Evolutionary conservation across 2,797 vertebrate species (phyloP), one percentile per base, ranked within the genome.

Genomic region (Balearica regulorum): DNA sequence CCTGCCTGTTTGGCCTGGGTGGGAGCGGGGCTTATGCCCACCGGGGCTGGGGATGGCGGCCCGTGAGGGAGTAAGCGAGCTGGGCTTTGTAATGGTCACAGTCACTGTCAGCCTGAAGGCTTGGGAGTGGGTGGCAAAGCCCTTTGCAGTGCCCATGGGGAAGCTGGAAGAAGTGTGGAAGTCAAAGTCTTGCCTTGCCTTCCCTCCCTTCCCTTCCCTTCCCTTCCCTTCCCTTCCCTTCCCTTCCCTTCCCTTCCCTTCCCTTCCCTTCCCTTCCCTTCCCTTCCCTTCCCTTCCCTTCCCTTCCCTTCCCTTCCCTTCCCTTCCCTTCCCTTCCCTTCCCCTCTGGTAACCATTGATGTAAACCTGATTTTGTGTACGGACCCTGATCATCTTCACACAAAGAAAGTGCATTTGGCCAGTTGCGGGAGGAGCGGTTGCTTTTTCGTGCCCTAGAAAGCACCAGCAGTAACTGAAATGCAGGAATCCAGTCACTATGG

Each of bases 71-170:
- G 43, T 9, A 21, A 19, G 53, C 5, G 4, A 83, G 48, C 0
- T 5, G 41, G 43, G n/a, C 57, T 12, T 13, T 2, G 57, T 31
- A 0, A 0, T 7, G 60, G 49, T 44, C 18, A 1, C 9, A 0
- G 7, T 31, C 71, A 2, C 2, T 9, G 2, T 13, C 44, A 6
- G 54, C 43, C 37, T 17, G 22, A 5, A 16, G 39, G 20, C 11
- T 21, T 12, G 73, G 48, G 16, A 83, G 12, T 2, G 1, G 14
- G 14, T 13, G 10, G 14, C 22, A 11, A 4, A 49, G 64, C 44
- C 19, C 31, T 28, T 33, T 11, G 41, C 37, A 4, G 35, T 0
- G 35, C 2, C 72, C 9, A 0, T 22, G 21, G 51, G 29, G 35
- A 21, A 35, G 19, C 13, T 12, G 41, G 18, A n/a, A 26, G 37